These are phyloP conservation scores for Peromyscus aztecus DNA, from an alignment of 2,797 vertebrate genomes.

Conservation along the genomic window DNA sequence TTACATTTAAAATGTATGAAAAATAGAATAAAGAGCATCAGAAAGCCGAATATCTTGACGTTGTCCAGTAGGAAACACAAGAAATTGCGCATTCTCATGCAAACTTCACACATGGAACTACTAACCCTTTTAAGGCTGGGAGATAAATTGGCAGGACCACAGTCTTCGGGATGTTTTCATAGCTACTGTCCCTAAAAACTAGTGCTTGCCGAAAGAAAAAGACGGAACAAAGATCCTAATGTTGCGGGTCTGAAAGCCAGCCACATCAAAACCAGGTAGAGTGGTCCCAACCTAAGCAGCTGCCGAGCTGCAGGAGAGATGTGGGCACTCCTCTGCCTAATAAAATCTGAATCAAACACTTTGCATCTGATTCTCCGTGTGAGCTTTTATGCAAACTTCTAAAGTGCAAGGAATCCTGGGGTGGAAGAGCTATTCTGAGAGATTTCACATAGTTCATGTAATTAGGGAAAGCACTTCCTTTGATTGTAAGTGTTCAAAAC, in stretches of 20 bases:
- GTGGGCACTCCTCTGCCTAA: slow-evolving; percentile 89
- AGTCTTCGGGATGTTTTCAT: slow-evolving; percentile 82
- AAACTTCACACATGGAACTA: slow-evolving; percentile 52
- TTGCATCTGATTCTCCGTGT: slow-evolving; percentile 92
- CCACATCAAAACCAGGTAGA: slow-evolving; percentile 87
- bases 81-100: slow-evolving; percentile 14
- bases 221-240: slow-evolving; percentile 86
- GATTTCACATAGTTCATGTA: slow-evolving; percentile 92
- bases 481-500: slow-evolving; percentile 94
- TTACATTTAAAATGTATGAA: slow-evolving; percentile 41
- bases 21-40: slow-evolving; percentile 9
- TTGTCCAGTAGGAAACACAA: slow-evolving; percentile 25
- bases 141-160: slow-evolving; percentile 38
- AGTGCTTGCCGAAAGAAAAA: slow-evolving; percentile 82
- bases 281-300: slow-evolving; percentile 87
- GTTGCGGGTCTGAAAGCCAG: slow-evolving; percentile 83
- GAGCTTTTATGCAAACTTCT: slow-evolving; percentile 94
- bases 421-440: slow-evolving; percentile 92
- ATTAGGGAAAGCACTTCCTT: slow-evolving; percentile 94
- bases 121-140: slow-evolving; percentile 21
- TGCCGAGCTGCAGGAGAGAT: slow-evolving; percentile 86
- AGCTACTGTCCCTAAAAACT: slow-evolving; percentile 82
- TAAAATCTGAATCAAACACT: slow-evolving; percentile 92
- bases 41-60: background rate
- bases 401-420: slow-evolving; percentile 92